Evolutionary conservation across 2,113 vertebrate species (phyloP), one percentile per base, ranked within the genome.

Genomic region (Butorides virescens): DNA sequence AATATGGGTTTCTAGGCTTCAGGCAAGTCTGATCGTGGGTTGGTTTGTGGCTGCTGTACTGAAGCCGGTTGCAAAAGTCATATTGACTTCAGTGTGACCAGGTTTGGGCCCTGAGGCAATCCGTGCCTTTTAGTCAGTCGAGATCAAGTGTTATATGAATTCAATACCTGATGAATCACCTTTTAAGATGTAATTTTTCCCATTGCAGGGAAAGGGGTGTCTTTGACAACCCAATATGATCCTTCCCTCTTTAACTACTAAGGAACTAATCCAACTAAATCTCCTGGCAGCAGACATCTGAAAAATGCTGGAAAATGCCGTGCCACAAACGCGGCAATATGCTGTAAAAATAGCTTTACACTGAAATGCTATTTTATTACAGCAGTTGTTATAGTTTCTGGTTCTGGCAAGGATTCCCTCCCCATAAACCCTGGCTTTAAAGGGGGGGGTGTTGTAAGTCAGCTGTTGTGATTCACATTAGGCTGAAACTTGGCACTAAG

Each of bases 381-480:
- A 90, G 83, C 86, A 95, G 91, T 97, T 96, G 95, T 93, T 96
- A 86, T 95, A 94, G 95, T 95, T 97, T 59, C 89, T 89, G 77
- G 14, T 73, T 96, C 91, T 96, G 97, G 97, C 95, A 96, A 82
- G 74, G 76, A 82, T 72, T 78, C 74, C 63, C 37, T 76, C 77
- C 32, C 72, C 32, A 19, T 87, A 96, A 97, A 94, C 25, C 34
- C 49, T 67, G 62, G 49, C 73, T 92, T 95, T 82, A 42, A 85
- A 93, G 53, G 4, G 36, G 36, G 39, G 59, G 63, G 42, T 88
- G 84, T 78, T 93, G 65, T 8, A 91, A 96, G 92, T 96, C 96
- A 97, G 96, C 96, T 96, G 97, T 92, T 97, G 94, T 88, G 93
- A 96, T 97, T 96, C 94, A 86, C 90, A 90, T 95, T 80, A 90